A percentile compares a stretch with the other conserved stretches of the same genome.
Conservation (phyloP, 2,113 vertebrate genomes). For the Heliornis fulica region DNA sequence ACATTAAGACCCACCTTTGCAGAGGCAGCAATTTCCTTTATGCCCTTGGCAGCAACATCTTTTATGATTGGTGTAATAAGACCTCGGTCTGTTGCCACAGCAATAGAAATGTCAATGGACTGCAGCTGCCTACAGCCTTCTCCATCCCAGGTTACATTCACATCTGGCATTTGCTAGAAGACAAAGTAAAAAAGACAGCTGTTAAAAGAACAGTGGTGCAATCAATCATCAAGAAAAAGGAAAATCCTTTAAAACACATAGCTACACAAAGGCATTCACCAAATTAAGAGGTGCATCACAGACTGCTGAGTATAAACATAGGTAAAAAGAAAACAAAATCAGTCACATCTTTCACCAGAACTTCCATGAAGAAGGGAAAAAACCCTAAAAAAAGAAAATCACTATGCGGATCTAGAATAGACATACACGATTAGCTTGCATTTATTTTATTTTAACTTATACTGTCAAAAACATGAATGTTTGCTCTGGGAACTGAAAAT, state of each 20-base stretch:
- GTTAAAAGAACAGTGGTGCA: neutral
- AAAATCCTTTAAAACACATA: neutral
- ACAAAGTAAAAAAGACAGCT: neutral
- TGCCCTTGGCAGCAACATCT: conserved; percentile 87
- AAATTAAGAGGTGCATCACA: neutral
- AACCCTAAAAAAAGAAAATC: neutral
- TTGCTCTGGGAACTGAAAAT: neutral
- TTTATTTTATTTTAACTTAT: neutral
- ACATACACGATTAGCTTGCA: neutral
- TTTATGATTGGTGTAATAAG: conserved; percentile 94
- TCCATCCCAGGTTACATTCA: conserved; percentile 90
- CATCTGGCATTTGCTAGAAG: conserved; percentile 89
- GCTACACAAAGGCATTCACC: neutral
- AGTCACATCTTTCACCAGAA: neutral
- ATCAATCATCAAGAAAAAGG: neutral
- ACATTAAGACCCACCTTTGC: conserved; percentile 80
- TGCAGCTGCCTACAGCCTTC: conserved; percentile 82
- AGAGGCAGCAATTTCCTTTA: conserved; percentile 87
- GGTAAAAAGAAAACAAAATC: neutral
- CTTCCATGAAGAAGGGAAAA: neutral
- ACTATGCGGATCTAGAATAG: neutral
- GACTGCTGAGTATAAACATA: neutral
- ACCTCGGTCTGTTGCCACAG: conserved; percentile 91
- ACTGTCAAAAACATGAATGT: neutral
- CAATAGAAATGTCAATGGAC: conserved; percentile 90